Base-by-base conservation (phyloP, 2,797 vertebrate species). In the Trachurus trachurus region DNA sequence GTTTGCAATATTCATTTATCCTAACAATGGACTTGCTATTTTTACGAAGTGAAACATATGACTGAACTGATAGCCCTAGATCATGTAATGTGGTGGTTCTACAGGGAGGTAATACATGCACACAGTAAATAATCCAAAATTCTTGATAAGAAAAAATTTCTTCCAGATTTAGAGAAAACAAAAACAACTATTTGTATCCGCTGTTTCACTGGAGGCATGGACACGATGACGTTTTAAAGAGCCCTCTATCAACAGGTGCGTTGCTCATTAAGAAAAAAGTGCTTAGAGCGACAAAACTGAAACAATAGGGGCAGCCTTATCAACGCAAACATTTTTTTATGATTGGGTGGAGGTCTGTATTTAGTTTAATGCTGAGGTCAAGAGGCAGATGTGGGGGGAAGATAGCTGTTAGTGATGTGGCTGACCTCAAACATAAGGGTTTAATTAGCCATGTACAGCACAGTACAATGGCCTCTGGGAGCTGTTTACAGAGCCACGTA, bases 231-330 rank as follows among this genome's bases (percentile, higher is more conserved):
- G 26, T 68, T 64, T 83, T 37, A 39, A 79, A 73, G 66, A 66
- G 37, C 61, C 9, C 19, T 59, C 17, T 21, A 19, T 62, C 53
- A 61, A 83, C 87, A 88, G 81, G 71, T 89, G 84, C 21, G 29
- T 81, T 84, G 50, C 66, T 89, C 78, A 71, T 88, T 84, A 88
- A 74, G 9, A 39, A 40, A 84, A 77, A 85, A 82, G 71, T 75
- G 83, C 87, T 88, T n/a, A 78, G 76, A 81, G 66, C 68, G 19
- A 79, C 81, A 80, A 74, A 82, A 88, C 74, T 68, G 3, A 84
- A 91, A 94, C 90, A 94, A 94, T 90, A 62, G 26, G 87, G 39
- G 66, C 17, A 59, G 60, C 60, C 77, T 89, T 87, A 89, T 93
- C 75, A 70, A 74, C 66, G 3, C 34, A 57, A 80, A 49, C 71